A percentile compares a stretch with the other conserved stretches of the same genome.
Evolutionary conservation across 2,888 invertebrate species (phyloP).

Genomic region (Apomyelois bistriatella): DNA sequence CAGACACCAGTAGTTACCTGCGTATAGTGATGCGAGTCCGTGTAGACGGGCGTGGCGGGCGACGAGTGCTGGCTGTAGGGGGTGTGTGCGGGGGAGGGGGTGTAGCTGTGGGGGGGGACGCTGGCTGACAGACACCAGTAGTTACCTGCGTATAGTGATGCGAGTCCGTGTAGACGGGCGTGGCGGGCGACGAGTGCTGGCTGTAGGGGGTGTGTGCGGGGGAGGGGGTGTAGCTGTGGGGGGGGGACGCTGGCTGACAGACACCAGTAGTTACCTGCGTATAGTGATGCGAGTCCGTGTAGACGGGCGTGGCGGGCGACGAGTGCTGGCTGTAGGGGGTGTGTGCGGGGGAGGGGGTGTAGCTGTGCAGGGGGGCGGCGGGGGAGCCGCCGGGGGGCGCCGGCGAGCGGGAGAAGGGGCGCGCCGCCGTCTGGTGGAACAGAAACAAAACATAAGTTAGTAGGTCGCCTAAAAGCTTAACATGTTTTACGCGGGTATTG

Average conservation of each 20-base stretch:
- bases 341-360: slow-evolving; percentile 55
- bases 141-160: slow-evolving; percentile 32
- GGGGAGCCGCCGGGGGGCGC: slow-evolving; percentile 49
- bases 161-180: slow-evolving; percentile 24
- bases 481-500: too few relatives aligned
- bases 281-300: slow-evolving; percentile 31
- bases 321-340: slow-evolving; percentile 61
- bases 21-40: slow-evolving; percentile 31
- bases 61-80: slow-evolving; percentile 69
- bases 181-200: slow-evolving; percentile 52
- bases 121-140: too few relatives aligned
- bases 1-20: slow-evolving; percentile 18
- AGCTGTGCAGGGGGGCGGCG: slow-evolving; percentile 39
- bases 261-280: slow-evolving; percentile 26
- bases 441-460: too few relatives aligned
- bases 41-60: slow-evolving; percentile 20
- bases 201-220: too few relatives aligned
- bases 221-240: slow-evolving; percentile 58
- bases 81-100: slow-evolving; percentile 65
- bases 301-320: slow-evolving; percentile 47
- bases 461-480: too few relatives aligned
- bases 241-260: slow-evolving; percentile 27
- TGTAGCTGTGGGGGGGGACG: slow-evolving; percentile 43
- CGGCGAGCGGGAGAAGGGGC: slow-evolving; percentile 58
- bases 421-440: slow-evolving; percentile 26